A percentile compares a stretch with the other conserved stretches of the same genome.
These are phyloP conservation scores for Medauroidea extradentata DNA, from an alignment of 1,140 invertebrate genomes.

Conservation along the genomic window DNA sequence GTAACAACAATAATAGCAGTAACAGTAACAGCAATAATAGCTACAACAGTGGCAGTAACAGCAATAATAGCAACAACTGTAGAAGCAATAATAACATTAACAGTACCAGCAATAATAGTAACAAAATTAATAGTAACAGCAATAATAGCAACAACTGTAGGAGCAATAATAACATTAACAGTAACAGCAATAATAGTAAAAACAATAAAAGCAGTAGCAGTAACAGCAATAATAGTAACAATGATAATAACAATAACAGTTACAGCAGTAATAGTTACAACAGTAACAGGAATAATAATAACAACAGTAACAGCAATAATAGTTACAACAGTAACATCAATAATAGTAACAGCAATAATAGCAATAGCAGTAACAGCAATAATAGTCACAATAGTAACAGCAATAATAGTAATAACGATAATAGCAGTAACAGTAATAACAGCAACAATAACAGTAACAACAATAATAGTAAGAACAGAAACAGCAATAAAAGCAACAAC, in stretches of 20 bases:
- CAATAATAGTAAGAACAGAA: background rate
- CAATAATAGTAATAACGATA: background rate
- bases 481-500: background rate
- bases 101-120: no score
- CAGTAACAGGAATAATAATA: background rate
- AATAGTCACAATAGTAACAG: background rate
- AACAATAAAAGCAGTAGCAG: background rate
- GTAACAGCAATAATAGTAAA: background rate
- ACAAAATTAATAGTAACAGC: background rate
- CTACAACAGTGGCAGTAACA: no score
- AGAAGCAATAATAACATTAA: no score
- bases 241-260: background rate
- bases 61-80: no score
- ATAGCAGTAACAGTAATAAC: background rate
- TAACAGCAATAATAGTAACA: background rate
- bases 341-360: background rate
- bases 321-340: background rate
- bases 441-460: background rate
- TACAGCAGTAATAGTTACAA: background rate
- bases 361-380: background rate
- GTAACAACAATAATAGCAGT: no score
- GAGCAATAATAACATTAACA: background rate
- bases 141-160: background rate
- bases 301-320: background rate
- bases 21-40: no score